Evolutionary conservation across 2,113 vertebrate genomes (phyloP), one percentile per base, ranked within the genome.

Genomic region (Rhodinocichla rosea): DNA sequence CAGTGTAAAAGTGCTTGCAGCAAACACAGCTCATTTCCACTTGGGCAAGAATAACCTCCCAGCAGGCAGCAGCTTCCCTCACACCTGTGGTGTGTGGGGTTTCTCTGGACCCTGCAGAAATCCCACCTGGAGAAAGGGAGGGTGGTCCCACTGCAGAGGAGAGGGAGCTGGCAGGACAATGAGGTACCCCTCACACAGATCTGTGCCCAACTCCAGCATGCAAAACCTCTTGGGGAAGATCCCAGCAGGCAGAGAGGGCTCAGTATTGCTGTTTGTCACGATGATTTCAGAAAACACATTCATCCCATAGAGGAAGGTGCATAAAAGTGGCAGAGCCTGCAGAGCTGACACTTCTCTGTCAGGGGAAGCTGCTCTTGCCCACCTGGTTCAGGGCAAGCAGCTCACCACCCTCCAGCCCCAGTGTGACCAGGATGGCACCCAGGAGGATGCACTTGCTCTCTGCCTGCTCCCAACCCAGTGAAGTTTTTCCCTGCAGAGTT

Each of bases 291-390:
- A 52, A 85, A 94, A 69, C 16, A 37, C 5, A 0, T 52, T 67
- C 1, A 2, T 53, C n/a, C 42, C 10, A 1, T 7, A 20, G 2
- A 4, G 37, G 40, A 55, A 0, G 3, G 33, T 15, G 17, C 35
- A 8, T 17, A 15, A 28, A 32, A 30, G 7, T 32, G 62, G 27
- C 1, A 5, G 23, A 70, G 27, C 49, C 32, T 35, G 39, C 44
- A 79, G 63, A 73, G 12, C 40, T 73, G 59, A 16, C 28, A 32
- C 28, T 4, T 32, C 7, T 50, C 28, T 53, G 16, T 17, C 0
- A 5, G 49, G 42, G 11, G 65, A 82, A 24, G 50, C 26, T 77
- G 64, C 9, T 87, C 37, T 30, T 5, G 1, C 45, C 40, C 2
- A 0, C 37, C 39, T 40, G 75, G 37, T 11, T 65, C 0, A 0